These are phyloP conservation scores for Medauroidea extradentata DNA, from an alignment of 1,140 invertebrate species.

Conservation along the genomic window DNA sequence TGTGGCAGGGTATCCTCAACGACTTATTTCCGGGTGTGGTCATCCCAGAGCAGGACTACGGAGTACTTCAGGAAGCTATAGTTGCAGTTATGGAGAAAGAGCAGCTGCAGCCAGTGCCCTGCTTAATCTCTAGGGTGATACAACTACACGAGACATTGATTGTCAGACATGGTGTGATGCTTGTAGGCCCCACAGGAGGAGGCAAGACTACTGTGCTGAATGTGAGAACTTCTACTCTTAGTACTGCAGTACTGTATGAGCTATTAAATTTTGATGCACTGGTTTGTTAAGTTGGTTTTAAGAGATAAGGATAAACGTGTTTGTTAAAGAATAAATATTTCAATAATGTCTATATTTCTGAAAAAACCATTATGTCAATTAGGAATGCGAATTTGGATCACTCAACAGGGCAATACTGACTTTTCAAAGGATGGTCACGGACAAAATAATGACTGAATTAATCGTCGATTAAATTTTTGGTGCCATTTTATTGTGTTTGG, in stretches of 20 bases:
- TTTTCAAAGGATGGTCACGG: too few species aligned
- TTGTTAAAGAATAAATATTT: neutral
- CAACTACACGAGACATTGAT: constrained; percentile 89
- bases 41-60: constrained; percentile 75
- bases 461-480: too few species aligned
- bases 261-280: neutral
- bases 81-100: constrained; percentile 46
- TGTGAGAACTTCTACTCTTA: constrained; percentile 39
- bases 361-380: too few species aligned
- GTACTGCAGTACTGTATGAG: neutral
- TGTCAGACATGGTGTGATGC: constrained; percentile 89
- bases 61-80: constrained; percentile 58
- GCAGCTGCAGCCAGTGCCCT: constrained; percentile 56
- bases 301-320: neutral
- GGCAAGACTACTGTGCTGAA: constrained; percentile 70
- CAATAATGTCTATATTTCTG: neutral
- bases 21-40: constrained; percentile 85
- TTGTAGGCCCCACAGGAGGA: constrained; percentile 83
- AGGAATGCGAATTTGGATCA: too few species aligned
- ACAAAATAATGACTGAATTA: too few species aligned
- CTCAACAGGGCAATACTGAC: too few species aligned
- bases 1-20: constrained; percentile 71
- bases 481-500: too few species aligned
- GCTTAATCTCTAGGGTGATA: constrained; percentile 69
- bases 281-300: neutral